phyloP scores from a whole-genome alignment of 2,888 invertebrate genomes.

The Antheraea assamensis region DNA sequence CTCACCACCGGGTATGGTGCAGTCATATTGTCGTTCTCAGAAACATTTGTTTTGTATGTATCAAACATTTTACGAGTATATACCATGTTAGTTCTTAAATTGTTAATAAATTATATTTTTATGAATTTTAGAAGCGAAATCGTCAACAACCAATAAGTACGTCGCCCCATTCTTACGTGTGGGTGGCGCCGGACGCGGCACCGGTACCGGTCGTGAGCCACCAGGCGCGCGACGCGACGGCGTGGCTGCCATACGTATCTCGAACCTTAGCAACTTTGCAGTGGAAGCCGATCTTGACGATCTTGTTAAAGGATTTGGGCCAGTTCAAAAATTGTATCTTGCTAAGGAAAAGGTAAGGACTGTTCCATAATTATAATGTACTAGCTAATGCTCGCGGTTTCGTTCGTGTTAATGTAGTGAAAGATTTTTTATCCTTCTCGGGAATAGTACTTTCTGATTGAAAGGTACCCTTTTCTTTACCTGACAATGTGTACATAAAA shows the following conservation, averaged over 20 bases:
- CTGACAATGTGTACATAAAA: too few species aligned
- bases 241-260: slow-evolving; percentile 96
- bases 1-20: too few species aligned
- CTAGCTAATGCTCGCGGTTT: too few species aligned
- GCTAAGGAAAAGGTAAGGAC: slow-evolving; percentile 92
- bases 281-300: slow-evolving; percentile 97
- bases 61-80: too few species aligned
- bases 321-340: slow-evolving; percentile 95
- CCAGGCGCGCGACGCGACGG: slow-evolving; percentile 90
- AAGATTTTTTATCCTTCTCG: too few species aligned
- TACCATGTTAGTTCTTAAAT: neutral
- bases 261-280: slow-evolving; percentile 98
- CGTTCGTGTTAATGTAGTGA: too few species aligned
- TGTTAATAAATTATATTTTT: neutral
- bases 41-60: too few species aligned
- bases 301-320: slow-evolving; percentile 96
- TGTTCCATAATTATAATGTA: neutral
- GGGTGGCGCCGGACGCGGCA: slow-evolving; percentile 89
- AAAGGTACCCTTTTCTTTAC: too few species aligned
- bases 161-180: slow-evolving; percentile 95
- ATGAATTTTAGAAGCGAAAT: slow-evolving; percentile 58
- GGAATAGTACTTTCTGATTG: too few species aligned
- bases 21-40: too few species aligned
- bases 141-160: slow-evolving; percentile 85
- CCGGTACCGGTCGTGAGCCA: slow-evolving; percentile 82